Conservation (phyloP, 2,113 vertebrate species). For the Prunella fulvescens region DNA sequence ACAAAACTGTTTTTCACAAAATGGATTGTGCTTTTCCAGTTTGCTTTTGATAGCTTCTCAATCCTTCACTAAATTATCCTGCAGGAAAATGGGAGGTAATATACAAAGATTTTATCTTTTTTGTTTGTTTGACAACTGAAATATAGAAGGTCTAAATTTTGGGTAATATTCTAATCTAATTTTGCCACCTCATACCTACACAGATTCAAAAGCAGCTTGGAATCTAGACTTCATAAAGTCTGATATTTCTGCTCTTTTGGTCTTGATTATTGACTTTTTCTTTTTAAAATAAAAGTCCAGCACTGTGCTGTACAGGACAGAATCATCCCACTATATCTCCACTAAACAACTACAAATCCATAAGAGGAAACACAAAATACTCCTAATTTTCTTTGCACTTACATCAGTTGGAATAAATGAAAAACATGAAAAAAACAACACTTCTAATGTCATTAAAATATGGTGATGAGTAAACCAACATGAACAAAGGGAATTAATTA, state of each 20-base stretch:
- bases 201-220: background rate
- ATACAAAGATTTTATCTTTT: background rate
- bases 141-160: background rate
- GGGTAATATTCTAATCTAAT: background rate
- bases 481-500: background rate
- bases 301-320: background rate
- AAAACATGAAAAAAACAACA: background rate
- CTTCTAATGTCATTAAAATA: background rate
- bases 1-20: background rate
- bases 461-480: background rate
- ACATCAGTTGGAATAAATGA: background rate
- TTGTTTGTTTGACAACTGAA: background rate
- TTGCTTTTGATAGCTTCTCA: background rate
- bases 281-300: background rate
- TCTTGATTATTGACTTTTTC: background rate
- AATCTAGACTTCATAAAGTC: slow-evolving; percentile 21
- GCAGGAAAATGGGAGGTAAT: background rate
- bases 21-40: background rate
- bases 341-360: background rate
- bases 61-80: background rate
- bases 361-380: background rate
- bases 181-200: background rate
- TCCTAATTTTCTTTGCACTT: background rate
- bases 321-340: background rate
- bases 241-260: background rate